Percentiles rank a stretch among this genome's conserved stretches.
phyloP scores from a whole-genome alignment of 2,113 vertebrate species.

The Zosterops borbonicus region DNA sequence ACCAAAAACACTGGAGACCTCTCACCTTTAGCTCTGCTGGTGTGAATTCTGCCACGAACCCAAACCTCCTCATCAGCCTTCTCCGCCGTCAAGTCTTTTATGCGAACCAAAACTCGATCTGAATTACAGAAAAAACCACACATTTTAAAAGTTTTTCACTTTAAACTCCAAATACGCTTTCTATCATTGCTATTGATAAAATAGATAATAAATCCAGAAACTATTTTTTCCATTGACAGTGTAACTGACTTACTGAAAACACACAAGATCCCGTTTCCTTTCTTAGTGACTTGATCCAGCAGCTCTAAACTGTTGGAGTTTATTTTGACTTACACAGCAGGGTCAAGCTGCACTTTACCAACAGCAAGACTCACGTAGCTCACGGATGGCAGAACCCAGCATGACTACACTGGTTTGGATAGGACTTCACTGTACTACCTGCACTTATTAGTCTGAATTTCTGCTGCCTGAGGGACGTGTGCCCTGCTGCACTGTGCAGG shows the following conservation, averaged over 20 bases:
- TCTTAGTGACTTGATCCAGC: background rate
- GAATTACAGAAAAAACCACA: background rate
- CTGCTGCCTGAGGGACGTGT: background rate
- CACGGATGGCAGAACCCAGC: background rate
- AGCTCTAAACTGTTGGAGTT: background rate
- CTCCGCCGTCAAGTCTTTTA: conserved; percentile 85
- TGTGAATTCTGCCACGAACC: conserved; percentile 95
- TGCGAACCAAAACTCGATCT: conserved; percentile 86
- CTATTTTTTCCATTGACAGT: background rate
- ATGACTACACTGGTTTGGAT: background rate
- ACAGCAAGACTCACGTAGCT: background rate
- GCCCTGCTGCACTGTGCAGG: background rate
- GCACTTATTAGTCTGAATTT: background rate
- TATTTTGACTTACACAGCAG: background rate
- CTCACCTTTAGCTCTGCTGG: conserved; percentile 99
- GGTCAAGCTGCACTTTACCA: background rate
- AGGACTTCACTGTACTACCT: background rate
- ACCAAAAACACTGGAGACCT: background rate
- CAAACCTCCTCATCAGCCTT: conserved; percentile 91
- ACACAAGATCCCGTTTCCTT: background rate
- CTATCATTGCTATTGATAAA: background rate
- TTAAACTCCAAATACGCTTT: background rate
- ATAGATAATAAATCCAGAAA: background rate
- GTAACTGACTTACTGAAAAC: background rate
- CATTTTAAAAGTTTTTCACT: background rate